phyloP scores from a whole-genome alignment of 2,888 invertebrate species.

The Psococerastis gibbosa region DNA sequence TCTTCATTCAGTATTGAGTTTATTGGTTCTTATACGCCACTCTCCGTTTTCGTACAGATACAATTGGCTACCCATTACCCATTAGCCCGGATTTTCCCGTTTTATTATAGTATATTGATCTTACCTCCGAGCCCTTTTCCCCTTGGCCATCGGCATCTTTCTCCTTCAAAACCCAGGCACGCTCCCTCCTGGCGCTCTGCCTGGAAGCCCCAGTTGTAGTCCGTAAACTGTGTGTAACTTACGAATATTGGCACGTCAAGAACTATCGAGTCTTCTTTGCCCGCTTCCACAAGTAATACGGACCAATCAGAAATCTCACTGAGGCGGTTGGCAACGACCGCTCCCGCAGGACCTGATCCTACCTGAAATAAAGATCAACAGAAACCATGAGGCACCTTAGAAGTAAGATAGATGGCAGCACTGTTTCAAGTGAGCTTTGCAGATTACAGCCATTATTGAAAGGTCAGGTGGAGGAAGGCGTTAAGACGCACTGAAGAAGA shows the following conservation, averaged over 20 bases:
- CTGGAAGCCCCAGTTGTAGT: constrained; percentile 51
- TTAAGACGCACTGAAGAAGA: too few species aligned
- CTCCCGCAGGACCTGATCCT: constrained; percentile 51
- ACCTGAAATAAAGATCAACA: constrained; percentile 22
- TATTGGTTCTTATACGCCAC: too few species aligned
- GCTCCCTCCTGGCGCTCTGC: constrained; percentile 40
- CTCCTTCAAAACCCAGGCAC: constrained; percentile 29
- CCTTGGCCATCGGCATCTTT: constrained; percentile 19
- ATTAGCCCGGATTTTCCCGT: too few species aligned
- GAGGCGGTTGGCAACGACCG: constrained; percentile 47
- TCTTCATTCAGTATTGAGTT: too few species aligned
- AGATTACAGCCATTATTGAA: too few species aligned
- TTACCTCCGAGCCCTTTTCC: constrained; percentile 19
- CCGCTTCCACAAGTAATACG: constrained; percentile 45
- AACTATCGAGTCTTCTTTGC: constrained; percentile 31
- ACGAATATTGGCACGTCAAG: constrained; percentile 37
- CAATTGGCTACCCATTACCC: too few species aligned
- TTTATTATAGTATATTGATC: too few species aligned
- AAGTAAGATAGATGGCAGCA: too few species aligned
- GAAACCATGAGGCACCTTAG: too few species aligned
- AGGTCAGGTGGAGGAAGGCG: too few species aligned
- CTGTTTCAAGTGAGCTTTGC: too few species aligned
- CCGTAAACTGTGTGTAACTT: constrained; percentile 34
- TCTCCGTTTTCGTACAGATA: too few species aligned
- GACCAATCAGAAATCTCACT: constrained; percentile 39